These are phyloP conservation scores for Campylomormyrus numenius DNA, from an alignment of 2,113 vertebrate genomes.

Conservation along the genomic window DNA sequence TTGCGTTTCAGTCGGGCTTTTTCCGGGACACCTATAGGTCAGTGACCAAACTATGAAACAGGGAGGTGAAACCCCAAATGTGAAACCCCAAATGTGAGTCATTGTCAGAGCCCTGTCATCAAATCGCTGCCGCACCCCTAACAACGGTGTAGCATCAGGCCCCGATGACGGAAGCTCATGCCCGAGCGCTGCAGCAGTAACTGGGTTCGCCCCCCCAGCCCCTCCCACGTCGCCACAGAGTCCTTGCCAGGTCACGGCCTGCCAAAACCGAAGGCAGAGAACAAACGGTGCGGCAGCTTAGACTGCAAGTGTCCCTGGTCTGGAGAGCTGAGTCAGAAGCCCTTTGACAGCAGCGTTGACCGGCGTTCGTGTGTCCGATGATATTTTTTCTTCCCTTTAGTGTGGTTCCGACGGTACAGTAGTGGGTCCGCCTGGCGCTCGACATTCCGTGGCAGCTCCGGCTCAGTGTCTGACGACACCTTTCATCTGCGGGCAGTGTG, in stretches of 20 bases:
- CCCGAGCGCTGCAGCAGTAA: background rate
- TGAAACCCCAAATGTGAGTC: constrained; percentile 9
- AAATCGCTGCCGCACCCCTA: background rate
- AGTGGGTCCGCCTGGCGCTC: background rate
- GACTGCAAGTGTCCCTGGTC: constrained; percentile 18
- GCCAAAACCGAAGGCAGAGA: constrained; percentile 33
- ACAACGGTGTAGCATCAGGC: background rate
- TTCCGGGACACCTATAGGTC: constrained; percentile 1
- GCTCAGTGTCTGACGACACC: background rate
- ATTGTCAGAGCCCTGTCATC: constrained; percentile 15
- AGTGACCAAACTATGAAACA: background rate
- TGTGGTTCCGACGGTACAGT: background rate
- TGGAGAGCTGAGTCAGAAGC: background rate
- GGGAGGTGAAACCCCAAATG: background rate
- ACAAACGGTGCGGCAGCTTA: constrained; percentile 27
- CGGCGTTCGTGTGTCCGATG: background rate
- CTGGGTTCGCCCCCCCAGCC: background rate
- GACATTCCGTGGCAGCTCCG: background rate
- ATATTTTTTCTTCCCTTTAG: background rate
- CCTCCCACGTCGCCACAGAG: background rate
- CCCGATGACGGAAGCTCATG: background rate
- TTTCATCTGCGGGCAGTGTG: background rate
- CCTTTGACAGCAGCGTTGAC: background rate
- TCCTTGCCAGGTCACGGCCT: constrained; percentile 11
- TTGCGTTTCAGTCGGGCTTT: background rate